Conservation (phyloP, 23 tunicate species). For the Trididemnum nubilum region DNA sequence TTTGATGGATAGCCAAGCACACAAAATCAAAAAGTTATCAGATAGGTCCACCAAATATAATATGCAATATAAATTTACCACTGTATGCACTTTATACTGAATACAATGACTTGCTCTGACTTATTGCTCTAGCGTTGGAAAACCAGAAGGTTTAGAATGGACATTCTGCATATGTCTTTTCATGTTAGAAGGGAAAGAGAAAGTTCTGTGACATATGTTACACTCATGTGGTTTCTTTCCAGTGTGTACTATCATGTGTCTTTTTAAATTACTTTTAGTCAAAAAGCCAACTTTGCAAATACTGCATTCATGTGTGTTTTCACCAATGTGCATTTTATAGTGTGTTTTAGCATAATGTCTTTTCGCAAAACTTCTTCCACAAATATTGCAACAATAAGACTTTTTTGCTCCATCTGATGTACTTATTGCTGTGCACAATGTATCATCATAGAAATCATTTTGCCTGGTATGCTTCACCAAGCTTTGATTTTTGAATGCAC, state of each 20-base stretch:
- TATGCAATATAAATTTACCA: too few relatives aligned
- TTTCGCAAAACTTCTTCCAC: background rate
- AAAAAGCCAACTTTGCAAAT: conserved; percentile 9
- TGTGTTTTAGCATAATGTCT: background rate
- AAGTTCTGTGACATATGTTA: background rate
- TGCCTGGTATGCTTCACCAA: too few relatives aligned
- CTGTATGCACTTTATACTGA: too few relatives aligned
- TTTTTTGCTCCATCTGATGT: background rate
- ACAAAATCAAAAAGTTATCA: too few relatives aligned
- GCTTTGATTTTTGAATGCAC: too few relatives aligned
- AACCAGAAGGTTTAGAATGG: too few relatives aligned
- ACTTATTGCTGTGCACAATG: too few relatives aligned
- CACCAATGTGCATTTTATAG: background rate
- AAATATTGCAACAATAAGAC: background rate
- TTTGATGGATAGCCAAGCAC: too few relatives aligned
- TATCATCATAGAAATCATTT: too few relatives aligned
- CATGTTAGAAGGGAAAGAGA: background rate
- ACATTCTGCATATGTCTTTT: conserved; percentile 6
- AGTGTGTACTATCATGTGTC: conserved; percentile 26
- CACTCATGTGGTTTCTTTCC: conserved; percentile 15
- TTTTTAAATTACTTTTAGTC: background rate
- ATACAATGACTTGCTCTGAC: too few relatives aligned
- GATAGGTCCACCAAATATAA: too few relatives aligned
- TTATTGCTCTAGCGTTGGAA: too few relatives aligned
- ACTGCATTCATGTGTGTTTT: background rate